phyloP scores from a whole-genome alignment of 2,888 invertebrate species.

The Drosophila greeni region DNA sequence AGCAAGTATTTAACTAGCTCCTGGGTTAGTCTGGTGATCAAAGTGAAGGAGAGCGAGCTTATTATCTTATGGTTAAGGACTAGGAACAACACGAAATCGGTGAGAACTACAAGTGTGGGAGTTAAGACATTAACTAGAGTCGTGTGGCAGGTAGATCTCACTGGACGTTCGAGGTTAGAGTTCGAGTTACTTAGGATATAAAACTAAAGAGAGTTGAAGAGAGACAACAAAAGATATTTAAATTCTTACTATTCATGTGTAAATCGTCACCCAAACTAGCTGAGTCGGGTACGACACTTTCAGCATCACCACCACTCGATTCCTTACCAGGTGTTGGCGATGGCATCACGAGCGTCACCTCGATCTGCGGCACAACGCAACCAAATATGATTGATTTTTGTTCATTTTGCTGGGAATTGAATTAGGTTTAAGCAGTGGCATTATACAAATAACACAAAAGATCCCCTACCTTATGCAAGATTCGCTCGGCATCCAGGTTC shows the following conservation, averaged over 20 bases:
- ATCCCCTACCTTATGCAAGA: constrained; percentile 81
- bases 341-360: constrained; percentile 92
- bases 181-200: constrained; percentile 29
- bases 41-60: constrained; percentile 5
- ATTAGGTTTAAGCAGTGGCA: too few relatives aligned
- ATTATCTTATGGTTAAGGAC: constrained; percentile 15
- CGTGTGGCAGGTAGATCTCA: constrained; percentile 16
- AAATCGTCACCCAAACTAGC: constrained; percentile 90
- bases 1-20: constrained; percentile 25
- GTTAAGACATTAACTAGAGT: constrained; percentile 29
- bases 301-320: constrained; percentile 90
- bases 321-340: constrained; percentile 90
- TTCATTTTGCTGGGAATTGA: constrained; percentile 71
- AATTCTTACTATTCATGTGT: constrained; percentile 82
- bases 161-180: constrained; percentile 32
- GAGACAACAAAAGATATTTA: constrained; percentile 72
- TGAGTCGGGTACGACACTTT: constrained; percentile 91
- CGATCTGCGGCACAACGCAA: constrained; percentile 90
- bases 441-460: too few relatives aligned
- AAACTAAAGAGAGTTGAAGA: constrained; percentile 63
- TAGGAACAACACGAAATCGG: constrained; percentile 35
- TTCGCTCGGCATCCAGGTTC: constrained; percentile 87
- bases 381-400: constrained; percentile 83
- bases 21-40: constrained; percentile 31
- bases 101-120: constrained; percentile 57